Percentiles rank a stretch among this genome's conserved stretches.
These are phyloP conservation scores for Amorpha juglandis DNA, from an alignment of 2,888 invertebrate species.

Conservation along the genomic window DNA sequence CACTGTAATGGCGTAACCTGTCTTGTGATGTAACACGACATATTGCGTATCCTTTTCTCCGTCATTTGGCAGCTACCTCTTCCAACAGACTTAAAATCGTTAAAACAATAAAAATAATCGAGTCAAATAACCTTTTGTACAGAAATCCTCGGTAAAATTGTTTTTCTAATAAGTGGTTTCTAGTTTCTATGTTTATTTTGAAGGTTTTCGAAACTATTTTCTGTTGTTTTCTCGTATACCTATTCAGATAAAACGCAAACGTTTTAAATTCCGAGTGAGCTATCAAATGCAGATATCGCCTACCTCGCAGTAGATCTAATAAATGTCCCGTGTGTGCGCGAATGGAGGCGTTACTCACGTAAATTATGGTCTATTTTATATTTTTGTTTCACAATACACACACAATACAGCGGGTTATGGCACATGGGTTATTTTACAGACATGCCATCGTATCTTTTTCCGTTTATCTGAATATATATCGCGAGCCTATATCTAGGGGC, in stretches of 20 bases:
- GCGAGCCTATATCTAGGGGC: conserved; percentile 29
- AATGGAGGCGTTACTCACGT: conserved; percentile 57
- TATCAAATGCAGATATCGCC: conserved; percentile 59
- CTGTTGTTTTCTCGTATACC: conserved; percentile 6
- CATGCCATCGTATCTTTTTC: conserved; percentile 44
- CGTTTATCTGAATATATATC: conserved; percentile 64
- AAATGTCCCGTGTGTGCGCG: conserved; percentile 56
- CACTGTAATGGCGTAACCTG: too few relatives aligned
- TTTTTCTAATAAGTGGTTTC: too few relatives aligned
- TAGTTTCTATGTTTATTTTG: background rate
- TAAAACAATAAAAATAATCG: too few relatives aligned
- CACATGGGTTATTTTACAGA: conserved; percentile 27
- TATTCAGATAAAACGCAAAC: conserved; percentile 32
- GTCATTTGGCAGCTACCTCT: too few relatives aligned
- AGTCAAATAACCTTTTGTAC: too few relatives aligned
- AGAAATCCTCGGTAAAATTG: too few relatives aligned
- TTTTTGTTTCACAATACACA: conserved; percentile 42
- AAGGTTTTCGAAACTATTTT: background rate
- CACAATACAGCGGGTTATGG: background rate
- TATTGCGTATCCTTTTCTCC: too few relatives aligned
- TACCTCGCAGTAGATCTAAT: conserved; percentile 53
- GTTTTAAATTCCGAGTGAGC: conserved; percentile 42
- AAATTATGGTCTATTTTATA: conserved; percentile 57
- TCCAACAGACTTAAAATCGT: too few relatives aligned
- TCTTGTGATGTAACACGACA: too few relatives aligned